Percentiles rank a stretch among this genome's conserved stretches.
phyloP scores from a whole-genome alignment of 2,888 invertebrate genomes.

The Lasioglossum calceatum region DNA sequence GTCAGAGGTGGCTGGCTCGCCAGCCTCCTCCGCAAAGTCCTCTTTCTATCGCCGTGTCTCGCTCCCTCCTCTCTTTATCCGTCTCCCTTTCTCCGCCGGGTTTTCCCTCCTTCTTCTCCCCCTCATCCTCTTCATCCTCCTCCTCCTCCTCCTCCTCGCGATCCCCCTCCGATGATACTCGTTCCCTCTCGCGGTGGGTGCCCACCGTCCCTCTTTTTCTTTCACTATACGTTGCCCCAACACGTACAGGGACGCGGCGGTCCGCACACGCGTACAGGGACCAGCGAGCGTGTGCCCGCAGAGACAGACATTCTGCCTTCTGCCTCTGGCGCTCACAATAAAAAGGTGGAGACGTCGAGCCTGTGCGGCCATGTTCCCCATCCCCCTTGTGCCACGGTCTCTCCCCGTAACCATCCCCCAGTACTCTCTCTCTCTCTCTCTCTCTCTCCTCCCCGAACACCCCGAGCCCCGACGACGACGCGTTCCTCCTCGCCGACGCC shows the following conservation, averaged over 20 bases:
- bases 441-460: constrained; percentile 15
- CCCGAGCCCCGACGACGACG: constrained; percentile 45
- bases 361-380: constrained; percentile 82
- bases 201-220: constrained; percentile 28
- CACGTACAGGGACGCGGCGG: constrained; percentile 15
- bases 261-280: constrained; percentile 8
- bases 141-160: background rate
- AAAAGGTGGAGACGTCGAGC: constrained; percentile 83
- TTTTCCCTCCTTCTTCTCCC: constrained; percentile 27
- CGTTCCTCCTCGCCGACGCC: constrained; percentile 49
- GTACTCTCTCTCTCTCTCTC: constrained; percentile 65
- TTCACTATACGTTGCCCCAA: constrained; percentile 23
- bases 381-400: constrained; percentile 69
- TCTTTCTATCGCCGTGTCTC: constrained; percentile 27
- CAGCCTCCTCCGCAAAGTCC: constrained; percentile 66
- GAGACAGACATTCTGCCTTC: constrained; percentile 76
- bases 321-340: constrained; percentile 83
- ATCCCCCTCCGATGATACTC: constrained; percentile 14
- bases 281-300: constrained; percentile 24
- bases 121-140: background rate
- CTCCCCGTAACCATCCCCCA: constrained; percentile 46
- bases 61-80: background rate
- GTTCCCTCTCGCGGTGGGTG: constrained; percentile 29
- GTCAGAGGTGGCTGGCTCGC: constrained; percentile 64
- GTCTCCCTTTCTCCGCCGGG: constrained; percentile 26